Base-by-base conservation (phyloP, 1,140 invertebrate species). In the Helicoverpa armigera region DNA sequence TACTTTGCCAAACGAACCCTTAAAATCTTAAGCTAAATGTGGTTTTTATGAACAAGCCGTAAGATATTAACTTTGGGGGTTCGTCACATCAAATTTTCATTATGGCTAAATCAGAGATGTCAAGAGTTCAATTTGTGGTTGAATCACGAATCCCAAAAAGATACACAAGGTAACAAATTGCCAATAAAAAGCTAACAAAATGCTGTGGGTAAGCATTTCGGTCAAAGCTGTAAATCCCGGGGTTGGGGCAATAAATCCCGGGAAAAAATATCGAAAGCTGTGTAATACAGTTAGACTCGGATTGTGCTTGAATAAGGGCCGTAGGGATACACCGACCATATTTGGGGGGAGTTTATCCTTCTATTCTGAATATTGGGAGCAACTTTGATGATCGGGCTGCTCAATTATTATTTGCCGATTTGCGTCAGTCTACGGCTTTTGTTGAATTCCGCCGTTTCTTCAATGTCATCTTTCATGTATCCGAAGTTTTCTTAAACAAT, bases 111-210 rank as follows among this genome's bases (percentile, higher is more conserved):
- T 81, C 73, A 85, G 81, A 82, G 72, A 80, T 84, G 82, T 89
- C 87, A 89, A 90, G 85, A 86, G 87, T 83, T 85, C 88, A 86
- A 91, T 92, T 89, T 87, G 85, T 78, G 85, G 82, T 80, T 79
- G 85, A 86, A 91, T 87, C 85, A 87, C 85, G 83, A 83, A 87
- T 88, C 83, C 85, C 83, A 85, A 87, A 89, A 87, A 91, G 88
- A 92, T 89, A 92, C 87, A 91, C 86, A 88, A 89, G 89, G 89
- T 91, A 91, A 90, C 87, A 90, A 93, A 93, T 89, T 92, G 90
- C 85, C 91, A 90, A 92, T 93, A 93, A 93, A 93, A 93, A 91
- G 88, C 89, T 91, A 92, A 91, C 90, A 90, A 91, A 92, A 91
- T 89, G 87, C 81, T 88, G 85, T 87, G 89, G 90, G 90, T 92